Percentiles rank a stretch among this genome's conserved stretches.
Conservation (phyloP, 2,888 invertebrate species). For the Caenorhabditis sulstoni region DNA sequence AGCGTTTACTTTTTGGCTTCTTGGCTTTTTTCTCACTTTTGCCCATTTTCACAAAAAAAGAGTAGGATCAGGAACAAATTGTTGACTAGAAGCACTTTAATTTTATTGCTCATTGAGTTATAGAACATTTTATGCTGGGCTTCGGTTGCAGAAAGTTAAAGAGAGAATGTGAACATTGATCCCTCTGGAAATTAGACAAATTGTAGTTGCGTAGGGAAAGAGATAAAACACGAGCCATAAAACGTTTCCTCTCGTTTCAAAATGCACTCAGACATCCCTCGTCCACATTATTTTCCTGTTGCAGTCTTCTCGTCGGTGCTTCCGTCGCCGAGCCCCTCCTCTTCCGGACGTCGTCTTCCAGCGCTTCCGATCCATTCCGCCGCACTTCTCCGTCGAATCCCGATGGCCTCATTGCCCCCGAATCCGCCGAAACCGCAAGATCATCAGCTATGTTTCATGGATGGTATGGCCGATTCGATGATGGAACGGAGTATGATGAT, state of each 20-base stretch:
- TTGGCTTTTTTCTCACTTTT: too few species aligned
- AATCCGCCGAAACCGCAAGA: constrained; percentile 55
- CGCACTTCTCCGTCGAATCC: constrained; percentile 54
- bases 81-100: too few species aligned
- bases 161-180: too few species aligned
- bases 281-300: neutral
- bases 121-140: too few species aligned
- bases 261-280: neutral
- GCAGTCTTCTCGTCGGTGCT: constrained; percentile 55
- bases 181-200: too few species aligned
- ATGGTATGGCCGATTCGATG: constrained; percentile 67
- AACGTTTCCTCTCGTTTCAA: neutral
- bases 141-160: too few species aligned
- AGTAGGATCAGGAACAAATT: too few species aligned
- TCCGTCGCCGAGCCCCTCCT: constrained; percentile 56
- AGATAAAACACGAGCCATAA: neutral
- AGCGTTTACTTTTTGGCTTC: neutral
- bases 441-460: constrained; percentile 67
- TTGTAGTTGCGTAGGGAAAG: too few species aligned
- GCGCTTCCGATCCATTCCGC: constrained; percentile 63
- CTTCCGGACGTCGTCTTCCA: constrained; percentile 68
- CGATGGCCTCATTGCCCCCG: constrained; percentile 59
- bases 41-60: too few species aligned
- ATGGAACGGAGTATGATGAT: constrained; percentile 58
- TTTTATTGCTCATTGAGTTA: too few species aligned